phyloP scores from a whole-genome alignment of 2,113 vertebrate species.

The Recurvirostra avosetta region DNA sequence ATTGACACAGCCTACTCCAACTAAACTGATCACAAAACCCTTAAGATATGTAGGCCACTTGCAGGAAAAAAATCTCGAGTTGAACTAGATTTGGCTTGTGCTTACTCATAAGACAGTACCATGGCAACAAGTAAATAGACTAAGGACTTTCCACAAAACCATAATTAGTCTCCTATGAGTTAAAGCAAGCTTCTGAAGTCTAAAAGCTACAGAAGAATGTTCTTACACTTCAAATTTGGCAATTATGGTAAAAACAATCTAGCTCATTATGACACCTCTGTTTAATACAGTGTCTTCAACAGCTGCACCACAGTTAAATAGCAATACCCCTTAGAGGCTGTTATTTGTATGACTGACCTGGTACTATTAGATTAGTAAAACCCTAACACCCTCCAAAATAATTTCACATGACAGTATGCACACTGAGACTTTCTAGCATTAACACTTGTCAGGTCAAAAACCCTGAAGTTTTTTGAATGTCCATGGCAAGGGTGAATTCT shows the following conservation, averaged over 20 bases:
- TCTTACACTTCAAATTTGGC: conserved; percentile 1
- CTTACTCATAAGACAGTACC: background rate
- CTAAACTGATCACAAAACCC: background rate
- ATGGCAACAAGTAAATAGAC: conserved; percentile 36
- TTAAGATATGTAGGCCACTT: background rate
- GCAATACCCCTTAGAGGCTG: background rate
- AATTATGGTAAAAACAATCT: background rate
- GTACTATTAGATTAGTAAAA: background rate
- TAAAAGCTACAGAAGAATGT: background rate
- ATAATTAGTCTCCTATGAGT: background rate
- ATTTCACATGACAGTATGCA: background rate
- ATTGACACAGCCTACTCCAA: background rate
- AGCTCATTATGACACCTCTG: background rate
- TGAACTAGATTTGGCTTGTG: background rate
- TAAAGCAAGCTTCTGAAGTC: background rate
- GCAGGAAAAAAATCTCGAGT: background rate
- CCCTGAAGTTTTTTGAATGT: rapidly evolving
- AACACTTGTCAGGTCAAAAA: background rate
- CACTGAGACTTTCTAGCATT: background rate
- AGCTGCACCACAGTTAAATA: background rate
- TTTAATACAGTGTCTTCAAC: background rate
- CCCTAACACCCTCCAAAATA: background rate
- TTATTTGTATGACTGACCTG: background rate
- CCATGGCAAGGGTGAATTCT: background rate
- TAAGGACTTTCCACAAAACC: conserved; percentile 8